Base-by-base conservation (phyloP, 2,888 invertebrate species). In the Tetragnatha montana region DNA sequence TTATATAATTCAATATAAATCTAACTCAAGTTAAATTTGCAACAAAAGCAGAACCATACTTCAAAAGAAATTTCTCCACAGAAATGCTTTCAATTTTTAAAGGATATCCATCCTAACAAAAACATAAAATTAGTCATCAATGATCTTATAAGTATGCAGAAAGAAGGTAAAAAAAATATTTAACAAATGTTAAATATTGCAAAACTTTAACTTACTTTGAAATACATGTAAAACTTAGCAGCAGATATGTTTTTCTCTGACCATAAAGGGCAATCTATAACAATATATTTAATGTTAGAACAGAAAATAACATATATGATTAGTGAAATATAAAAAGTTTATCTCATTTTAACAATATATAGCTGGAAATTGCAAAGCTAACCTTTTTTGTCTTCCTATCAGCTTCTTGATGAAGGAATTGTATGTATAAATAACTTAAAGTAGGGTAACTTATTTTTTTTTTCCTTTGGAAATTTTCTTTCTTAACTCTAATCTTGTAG, bases 31-130 rank as follows among this genome's bases (percentile, higher is more conserved):
- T 47, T 35, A 75, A 10, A 17, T 49, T 35, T 35, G 2, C 4
- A 35, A 35, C 35, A 35, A 35, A 75, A 75, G 7, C 7, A 60
- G 17, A n/a, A 60, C 75, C 85, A 71, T 86, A 89, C 89, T 60
- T 85, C 10, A 49, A 78, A 49, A 89, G 17, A 21, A 81, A 86
- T 22, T 78, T 21, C 21, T 76, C 14, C n/a, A 89, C 51, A 22
- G 75, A 68, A 14, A 81, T n/a, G 19, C 47, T 68, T 81, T 89
- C 89, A 17, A 89, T 69, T 35, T 86, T 89, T 47, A 89, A 6
- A n/a, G 89, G 89, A 49, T 71, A 71, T 6, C 89, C 89, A 68
- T 86, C 89, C 89, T 89, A 60, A 47, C 10, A 86, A 87, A 76
- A 68, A 60, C 8, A 50, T 8, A 35, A 12, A 74, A 80, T 35